These are phyloP conservation scores for Scytalopus superciliaris DNA, from an alignment of 2,113 vertebrate species.

Conservation along the genomic window DNA sequence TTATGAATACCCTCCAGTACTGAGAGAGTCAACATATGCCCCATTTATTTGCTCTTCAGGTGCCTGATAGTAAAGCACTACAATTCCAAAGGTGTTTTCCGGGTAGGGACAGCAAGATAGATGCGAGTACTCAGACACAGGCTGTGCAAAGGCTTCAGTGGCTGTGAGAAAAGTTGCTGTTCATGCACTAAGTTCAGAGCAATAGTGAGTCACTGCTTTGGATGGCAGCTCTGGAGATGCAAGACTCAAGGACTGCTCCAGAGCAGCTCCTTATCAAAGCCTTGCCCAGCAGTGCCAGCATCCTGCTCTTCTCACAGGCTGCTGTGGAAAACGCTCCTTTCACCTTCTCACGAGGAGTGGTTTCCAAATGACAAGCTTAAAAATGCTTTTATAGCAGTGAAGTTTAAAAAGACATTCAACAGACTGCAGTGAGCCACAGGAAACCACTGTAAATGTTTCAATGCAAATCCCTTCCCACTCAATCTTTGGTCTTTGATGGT, in stretches of 20 bases:
- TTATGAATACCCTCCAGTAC: not conserved
- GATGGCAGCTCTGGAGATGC: not conserved
- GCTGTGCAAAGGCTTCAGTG: not conserved
- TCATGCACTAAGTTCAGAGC: not conserved
- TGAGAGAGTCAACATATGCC: not conserved
- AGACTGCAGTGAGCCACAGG: not conserved
- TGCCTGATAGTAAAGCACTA: not conserved
- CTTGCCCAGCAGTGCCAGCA: not conserved
- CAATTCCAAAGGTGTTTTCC: not conserved
- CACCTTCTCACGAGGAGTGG: not conserved
- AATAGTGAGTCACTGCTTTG: not conserved
- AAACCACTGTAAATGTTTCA: not conserved
- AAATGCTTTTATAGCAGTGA: not conserved
- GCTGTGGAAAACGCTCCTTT: conserved; percentile 8
- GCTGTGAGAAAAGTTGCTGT: not conserved
- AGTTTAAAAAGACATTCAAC: not conserved
- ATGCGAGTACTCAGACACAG: not conserved
- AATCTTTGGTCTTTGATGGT: not conserved
- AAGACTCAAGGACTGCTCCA: not conserved
- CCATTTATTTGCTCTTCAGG: not conserved
- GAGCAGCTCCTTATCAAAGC: not conserved
- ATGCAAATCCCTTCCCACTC: not conserved
- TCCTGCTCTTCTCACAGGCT: not conserved
- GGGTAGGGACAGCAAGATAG: not conserved
- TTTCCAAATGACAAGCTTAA: conserved; percentile 10